A percentile compares a stretch with the other conserved stretches of the same genome.
Evolutionary conservation across 2,797 vertebrate genomes (phyloP).

Genomic region (Hafferia zeledoni): DNA sequence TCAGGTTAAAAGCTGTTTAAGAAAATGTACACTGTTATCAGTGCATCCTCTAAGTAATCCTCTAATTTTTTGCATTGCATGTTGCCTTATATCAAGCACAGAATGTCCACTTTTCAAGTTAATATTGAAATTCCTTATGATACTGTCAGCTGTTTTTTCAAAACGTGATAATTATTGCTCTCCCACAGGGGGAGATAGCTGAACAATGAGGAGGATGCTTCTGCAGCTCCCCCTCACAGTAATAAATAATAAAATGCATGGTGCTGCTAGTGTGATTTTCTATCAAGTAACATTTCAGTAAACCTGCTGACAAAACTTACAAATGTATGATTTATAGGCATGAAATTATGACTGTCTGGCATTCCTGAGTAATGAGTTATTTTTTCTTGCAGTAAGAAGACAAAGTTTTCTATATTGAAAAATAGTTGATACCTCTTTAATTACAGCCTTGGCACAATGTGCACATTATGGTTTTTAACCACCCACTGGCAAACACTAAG

Average conservation of each 20-base stretch:
- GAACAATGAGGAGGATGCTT: neutral
- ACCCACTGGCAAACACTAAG: conserved; percentile 33
- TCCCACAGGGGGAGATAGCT: neutral
- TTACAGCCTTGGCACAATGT: conserved; percentile 28
- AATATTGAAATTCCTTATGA: neutral
- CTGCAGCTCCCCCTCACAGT: neutral
- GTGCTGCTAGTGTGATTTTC: neutral
- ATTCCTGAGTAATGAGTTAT: conserved; percentile 21
- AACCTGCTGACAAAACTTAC: neutral
- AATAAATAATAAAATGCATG: neutral
- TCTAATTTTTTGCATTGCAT: neutral
- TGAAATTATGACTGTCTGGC: conserved; percentile 15
- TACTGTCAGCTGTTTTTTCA: neutral
- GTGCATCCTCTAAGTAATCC: neutral
- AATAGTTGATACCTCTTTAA: conserved; percentile 50
- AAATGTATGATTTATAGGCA: conserved; percentile 1
- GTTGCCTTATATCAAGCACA: neutral
- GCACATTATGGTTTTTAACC: conserved; percentile 36
- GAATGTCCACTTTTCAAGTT: neutral
- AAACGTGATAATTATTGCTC: neutral
- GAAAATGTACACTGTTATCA: neutral
- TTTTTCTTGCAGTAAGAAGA: conserved; percentile 35
- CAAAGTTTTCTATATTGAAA: conserved; percentile 50
- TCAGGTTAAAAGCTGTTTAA: neutral
- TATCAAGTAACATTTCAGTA: neutral